phyloP scores from a whole-genome alignment of 1,140 invertebrate species.

The Meloidogyne exigua region DNA sequence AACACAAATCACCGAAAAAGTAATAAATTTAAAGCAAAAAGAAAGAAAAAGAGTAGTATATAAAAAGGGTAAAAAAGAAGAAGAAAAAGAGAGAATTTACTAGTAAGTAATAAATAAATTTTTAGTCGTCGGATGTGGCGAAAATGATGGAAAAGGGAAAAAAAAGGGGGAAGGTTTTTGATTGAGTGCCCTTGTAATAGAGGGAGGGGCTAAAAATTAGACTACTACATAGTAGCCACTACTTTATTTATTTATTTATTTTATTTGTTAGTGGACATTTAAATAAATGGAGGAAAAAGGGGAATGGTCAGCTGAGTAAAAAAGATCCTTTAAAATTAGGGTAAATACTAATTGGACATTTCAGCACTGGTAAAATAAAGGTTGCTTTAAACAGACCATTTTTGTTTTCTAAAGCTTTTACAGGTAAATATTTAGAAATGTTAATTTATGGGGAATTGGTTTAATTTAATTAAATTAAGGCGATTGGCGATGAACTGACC shows the following conservation, averaged over 20 bases:
- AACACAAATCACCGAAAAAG: constrained; percentile 20
- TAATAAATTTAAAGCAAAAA: constrained; percentile 28
- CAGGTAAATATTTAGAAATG: no score
- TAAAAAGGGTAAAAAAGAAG: no score
- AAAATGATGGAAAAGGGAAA: background rate
- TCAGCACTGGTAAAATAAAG: background rate
- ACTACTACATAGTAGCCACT: background rate
- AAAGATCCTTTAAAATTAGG: background rate
- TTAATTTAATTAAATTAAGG: no score
- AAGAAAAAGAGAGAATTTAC: background rate
- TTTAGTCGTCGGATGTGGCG: background rate
- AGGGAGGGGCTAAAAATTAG: background rate
- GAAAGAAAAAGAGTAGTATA: background rate
- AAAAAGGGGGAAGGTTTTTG: background rate
- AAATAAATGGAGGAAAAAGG: background rate
- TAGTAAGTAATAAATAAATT: constrained; percentile 5
- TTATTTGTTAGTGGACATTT: constrained; percentile 23
- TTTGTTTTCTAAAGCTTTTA: no score
- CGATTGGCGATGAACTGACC: no score
- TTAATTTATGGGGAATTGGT: no score
- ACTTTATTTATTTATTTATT: background rate
- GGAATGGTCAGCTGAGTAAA: background rate
- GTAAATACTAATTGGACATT: background rate
- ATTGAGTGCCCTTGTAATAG: background rate
- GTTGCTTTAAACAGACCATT: no score